These are phyloP conservation scores for Zaprionus tsacasi DNA, from an alignment of 1,140 invertebrate species.

Conservation along the genomic window DNA sequence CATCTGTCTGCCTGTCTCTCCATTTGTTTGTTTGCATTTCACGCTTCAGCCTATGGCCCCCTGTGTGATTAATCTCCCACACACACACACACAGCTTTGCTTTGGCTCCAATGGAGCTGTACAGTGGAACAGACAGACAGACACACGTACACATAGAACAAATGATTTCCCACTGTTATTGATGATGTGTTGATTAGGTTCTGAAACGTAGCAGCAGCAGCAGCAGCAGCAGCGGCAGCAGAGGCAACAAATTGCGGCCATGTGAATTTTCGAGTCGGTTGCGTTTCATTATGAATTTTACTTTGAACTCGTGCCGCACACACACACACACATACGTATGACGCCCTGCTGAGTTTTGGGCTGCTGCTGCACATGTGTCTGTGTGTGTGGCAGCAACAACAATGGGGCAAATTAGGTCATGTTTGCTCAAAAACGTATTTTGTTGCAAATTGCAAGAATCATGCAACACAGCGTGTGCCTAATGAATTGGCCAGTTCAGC, in stretches of 20 bases:
- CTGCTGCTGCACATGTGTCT: conserved; percentile 33
- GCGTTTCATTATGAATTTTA: conserved; percentile 70
- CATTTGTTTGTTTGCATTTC: conserved; percentile 72
- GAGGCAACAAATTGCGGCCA: conserved; percentile 70
- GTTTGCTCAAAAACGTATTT: conserved; percentile 61
- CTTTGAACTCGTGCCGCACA: conserved; percentile 75
- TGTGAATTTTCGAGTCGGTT: conserved; percentile 64
- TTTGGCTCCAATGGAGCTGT: conserved; percentile 48
- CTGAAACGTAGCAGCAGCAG: conserved; percentile 48
- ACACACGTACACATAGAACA: conserved; percentile 40
- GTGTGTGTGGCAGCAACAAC: conserved; percentile 21
- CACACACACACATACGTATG: not conserved
- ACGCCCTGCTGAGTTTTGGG: conserved; percentile 40
- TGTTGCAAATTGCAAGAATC: conserved; percentile 68
- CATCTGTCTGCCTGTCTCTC: conserved; percentile 23
- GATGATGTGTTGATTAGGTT: conserved; percentile 84
- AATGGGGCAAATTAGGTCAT: conserved; percentile 65
- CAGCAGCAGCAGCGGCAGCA: conserved; percentile 22
- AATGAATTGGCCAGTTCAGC: conserved; percentile 62
- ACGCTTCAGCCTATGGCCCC: conserved; percentile 57
- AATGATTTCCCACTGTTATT: conserved; percentile 81
- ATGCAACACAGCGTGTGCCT: conserved; percentile 77
- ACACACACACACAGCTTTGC: conserved; percentile 29
- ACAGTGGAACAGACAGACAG: not conserved
- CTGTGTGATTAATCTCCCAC: conserved; percentile 74